A percentile compares a stretch with the other conserved stretches of the same genome.
phyloP scores from a whole-genome alignment of 1,140 invertebrate genomes.

The Listronotus bonariensis region DNA sequence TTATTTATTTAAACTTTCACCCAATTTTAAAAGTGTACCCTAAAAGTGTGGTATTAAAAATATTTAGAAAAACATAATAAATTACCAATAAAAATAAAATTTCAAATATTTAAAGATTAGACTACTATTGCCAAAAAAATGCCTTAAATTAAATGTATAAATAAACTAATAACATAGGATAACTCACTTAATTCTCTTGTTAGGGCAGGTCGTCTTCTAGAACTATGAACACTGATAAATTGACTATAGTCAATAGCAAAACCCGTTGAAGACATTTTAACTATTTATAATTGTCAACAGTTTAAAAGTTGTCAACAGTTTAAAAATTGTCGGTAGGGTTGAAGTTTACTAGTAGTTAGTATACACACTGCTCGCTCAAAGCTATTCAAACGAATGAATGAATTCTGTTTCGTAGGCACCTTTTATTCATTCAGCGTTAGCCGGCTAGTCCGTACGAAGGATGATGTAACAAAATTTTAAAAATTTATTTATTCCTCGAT shows the following conservation, averaged over 20 bases:
- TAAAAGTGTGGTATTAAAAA: too few relatives aligned
- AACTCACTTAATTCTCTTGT: slow-evolving; percentile 55
- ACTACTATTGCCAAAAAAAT: background rate
- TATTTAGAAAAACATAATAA: too few relatives aligned
- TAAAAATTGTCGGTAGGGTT: background rate
- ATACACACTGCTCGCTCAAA: background rate
- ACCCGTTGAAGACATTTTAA: slow-evolving; percentile 26
- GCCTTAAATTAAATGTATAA: background rate
- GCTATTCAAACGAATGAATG: slow-evolving; percentile 16
- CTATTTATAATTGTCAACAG: background rate
- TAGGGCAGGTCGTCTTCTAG: slow-evolving; percentile 51
- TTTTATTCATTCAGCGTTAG: slow-evolving; percentile 2
- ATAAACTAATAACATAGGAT: background rate
- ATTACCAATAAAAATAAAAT: background rate
- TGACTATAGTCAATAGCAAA: slow-evolving; percentile 48
- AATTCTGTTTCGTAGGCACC: background rate
- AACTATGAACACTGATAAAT: slow-evolving; percentile 49
- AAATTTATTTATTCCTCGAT: too few relatives aligned
- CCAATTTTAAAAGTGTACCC: too few relatives aligned
- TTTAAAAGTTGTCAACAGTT: background rate
- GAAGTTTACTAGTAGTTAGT: background rate
- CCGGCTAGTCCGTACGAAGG: slow-evolving; percentile 1
- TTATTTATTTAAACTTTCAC: too few relatives aligned
- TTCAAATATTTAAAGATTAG: background rate
- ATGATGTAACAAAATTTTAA: too few relatives aligned